A percentile compares a stretch with the other conserved stretches of the same genome.
Conservation (phyloP, 2,888 invertebrate genomes). For the Barypeithes pellucidus region DNA sequence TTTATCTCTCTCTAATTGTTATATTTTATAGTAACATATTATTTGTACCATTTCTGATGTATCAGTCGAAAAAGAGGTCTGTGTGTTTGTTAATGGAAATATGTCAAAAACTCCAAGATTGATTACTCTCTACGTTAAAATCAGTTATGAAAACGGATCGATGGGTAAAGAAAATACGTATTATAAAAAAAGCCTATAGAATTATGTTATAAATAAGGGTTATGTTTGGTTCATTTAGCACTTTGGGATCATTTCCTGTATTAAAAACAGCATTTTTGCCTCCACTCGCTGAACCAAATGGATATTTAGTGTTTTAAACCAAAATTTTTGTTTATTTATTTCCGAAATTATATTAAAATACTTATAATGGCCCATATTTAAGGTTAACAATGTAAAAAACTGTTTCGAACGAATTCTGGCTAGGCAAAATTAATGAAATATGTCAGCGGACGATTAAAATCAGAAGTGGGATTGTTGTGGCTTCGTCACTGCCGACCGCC, state of each 20-base stretch:
- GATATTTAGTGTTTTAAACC: too few species aligned
- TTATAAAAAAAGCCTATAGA: not conserved
- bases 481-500: conserved; percentile 13
- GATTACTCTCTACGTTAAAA: not conserved
- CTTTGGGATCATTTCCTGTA: too few species aligned
- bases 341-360: too few species aligned
- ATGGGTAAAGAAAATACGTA: too few species aligned
- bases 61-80: not conserved
- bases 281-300: too few species aligned
- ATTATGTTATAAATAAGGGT: not conserved
- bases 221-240: too few species aligned
- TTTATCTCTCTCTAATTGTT: not conserved
- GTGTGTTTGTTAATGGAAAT: not conserved
- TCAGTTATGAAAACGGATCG: not conserved
- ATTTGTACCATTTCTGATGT: not conserved
- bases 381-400: too few species aligned
- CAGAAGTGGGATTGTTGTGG: conserved; percentile 24
- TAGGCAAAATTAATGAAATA: not conserved
- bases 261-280: too few species aligned
- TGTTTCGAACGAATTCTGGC: not conserved
- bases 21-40: not conserved
- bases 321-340: too few species aligned
- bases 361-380: too few species aligned
- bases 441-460: conserved; percentile 11
- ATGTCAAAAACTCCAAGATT: not conserved